Evolutionary conservation across 2,113 vertebrate species (phyloP).

Genomic region (Rhinopomastus cyanomelas): DNA sequence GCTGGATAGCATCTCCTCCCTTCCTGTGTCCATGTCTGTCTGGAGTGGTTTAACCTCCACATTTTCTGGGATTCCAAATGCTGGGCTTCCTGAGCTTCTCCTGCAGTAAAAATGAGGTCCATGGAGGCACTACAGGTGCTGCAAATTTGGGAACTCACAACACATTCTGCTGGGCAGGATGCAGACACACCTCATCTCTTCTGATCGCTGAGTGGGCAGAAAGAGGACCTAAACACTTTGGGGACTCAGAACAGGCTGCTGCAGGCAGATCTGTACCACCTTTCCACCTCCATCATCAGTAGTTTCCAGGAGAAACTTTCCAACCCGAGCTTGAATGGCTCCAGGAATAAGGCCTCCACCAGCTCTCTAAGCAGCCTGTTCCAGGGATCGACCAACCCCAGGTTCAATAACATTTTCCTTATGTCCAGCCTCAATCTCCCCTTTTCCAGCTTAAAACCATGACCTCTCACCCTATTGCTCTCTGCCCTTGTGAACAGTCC

Average conservation of each 20-base stretch:
- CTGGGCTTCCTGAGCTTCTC: background rate
- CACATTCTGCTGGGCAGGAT: background rate
- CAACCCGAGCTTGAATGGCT: too few relatives aligned
- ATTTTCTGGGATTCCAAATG: background rate
- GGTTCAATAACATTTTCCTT: too few relatives aligned
- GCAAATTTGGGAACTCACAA: background rate
- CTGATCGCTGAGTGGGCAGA: accelerated
- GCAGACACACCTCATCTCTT: background rate
- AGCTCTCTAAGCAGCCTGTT: too few relatives aligned
- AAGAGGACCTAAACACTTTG: background rate
- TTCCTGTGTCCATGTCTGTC: background rate
- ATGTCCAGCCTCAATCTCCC: too few relatives aligned
- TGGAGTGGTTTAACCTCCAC: background rate
- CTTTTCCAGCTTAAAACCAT: too few relatives aligned
- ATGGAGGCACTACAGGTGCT: background rate
- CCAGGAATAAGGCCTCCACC: too few relatives aligned
- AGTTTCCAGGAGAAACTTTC: background rate
- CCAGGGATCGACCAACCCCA: too few relatives aligned
- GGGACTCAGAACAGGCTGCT: background rate
- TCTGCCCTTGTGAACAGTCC: too few relatives aligned
- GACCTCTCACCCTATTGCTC: too few relatives aligned
- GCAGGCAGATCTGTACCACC: background rate
- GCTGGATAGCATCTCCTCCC: background rate
- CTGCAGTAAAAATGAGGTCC: background rate
- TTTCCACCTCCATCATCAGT: background rate